phyloP scores from a whole-genome alignment of 2,113 vertebrate species.

The Eolophus roseicapilla region DNA sequence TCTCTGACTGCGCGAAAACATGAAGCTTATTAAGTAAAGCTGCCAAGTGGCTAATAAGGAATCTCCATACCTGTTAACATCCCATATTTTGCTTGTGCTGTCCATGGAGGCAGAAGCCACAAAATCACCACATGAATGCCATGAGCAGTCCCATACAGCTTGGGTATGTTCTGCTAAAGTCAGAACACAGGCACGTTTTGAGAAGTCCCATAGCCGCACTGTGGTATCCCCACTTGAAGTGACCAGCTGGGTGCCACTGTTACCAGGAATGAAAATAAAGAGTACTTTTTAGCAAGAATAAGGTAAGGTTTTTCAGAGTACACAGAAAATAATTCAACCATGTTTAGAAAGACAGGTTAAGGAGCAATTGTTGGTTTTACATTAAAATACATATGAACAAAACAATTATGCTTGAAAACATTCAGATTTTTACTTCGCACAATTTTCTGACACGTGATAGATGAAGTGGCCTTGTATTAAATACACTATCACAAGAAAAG shows the following conservation, averaged over 20 bases:
- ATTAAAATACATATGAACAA: not conserved
- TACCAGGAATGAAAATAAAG: not conserved
- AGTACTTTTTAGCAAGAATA: not conserved
- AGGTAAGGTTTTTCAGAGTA: not conserved
- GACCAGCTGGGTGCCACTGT: slow-evolving; percentile 73
- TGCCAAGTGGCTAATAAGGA: not conserved
- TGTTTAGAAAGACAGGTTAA: not conserved
- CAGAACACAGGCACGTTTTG: slow-evolving; percentile 61
- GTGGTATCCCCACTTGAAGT: slow-evolving; percentile 76
- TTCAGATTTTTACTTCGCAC: not conserved
- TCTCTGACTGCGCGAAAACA: not conserved
- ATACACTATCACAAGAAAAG: not conserved
- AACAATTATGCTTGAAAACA: not conserved
- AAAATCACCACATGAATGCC: slow-evolving; percentile 79
- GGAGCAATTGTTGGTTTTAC: not conserved
- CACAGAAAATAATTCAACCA: not conserved
- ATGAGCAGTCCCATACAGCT: slow-evolving; percentile 77
- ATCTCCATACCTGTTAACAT: slow-evolving; percentile 72
- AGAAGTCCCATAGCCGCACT: slow-evolving; percentile 77
- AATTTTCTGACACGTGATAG: not conserved
- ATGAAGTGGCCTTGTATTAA: not conserved
- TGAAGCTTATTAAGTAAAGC: not conserved
- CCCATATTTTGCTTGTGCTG: slow-evolving; percentile 79
- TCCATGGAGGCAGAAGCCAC: slow-evolving; percentile 86
- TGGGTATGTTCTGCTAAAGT: slow-evolving; percentile 75